These are phyloP conservation scores for Octomys mimax DNA, from an alignment of 2,797 vertebrate genomes.

Conservation along the genomic window DNA sequence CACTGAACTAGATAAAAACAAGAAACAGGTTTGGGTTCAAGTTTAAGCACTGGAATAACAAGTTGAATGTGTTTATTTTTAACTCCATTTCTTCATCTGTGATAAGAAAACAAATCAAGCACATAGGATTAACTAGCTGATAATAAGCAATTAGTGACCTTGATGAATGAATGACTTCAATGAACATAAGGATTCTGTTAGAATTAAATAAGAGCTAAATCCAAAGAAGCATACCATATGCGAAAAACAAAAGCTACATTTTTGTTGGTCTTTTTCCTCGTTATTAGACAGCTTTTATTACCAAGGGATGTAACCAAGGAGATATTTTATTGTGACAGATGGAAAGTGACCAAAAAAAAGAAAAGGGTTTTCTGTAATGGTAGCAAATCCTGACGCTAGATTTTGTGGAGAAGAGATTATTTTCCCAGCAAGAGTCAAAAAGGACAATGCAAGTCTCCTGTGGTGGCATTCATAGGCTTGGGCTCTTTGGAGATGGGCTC, in stretches of 20 bases:
- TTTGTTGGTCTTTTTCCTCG: background rate
- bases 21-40: background rate
- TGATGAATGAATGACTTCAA: background rate
- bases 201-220: background rate
- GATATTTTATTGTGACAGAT: background rate
- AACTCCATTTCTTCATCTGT: background rate
- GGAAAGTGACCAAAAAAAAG: background rate
- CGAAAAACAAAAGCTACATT: background rate
- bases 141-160: background rate
- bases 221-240: background rate
- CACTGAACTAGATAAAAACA: background rate
- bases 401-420: conserved; percentile 46
- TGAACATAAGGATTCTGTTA: background rate
- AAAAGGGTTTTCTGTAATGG: conserved; percentile 20
- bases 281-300: background rate
- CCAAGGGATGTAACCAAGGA: background rate
- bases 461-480: background rate
- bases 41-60: background rate
- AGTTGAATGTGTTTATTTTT: background rate
- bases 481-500: background rate
- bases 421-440: conserved; percentile 40
- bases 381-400: conserved; percentile 19
- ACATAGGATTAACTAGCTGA: background rate
- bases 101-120: background rate
- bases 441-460: conserved; percentile 37